A percentile compares a stretch with the other conserved stretches of the same genome.
Conservation (phyloP, 37 sponge, comb jelly and placozoan genomes). For the Tethya wilhelma region DNA sequence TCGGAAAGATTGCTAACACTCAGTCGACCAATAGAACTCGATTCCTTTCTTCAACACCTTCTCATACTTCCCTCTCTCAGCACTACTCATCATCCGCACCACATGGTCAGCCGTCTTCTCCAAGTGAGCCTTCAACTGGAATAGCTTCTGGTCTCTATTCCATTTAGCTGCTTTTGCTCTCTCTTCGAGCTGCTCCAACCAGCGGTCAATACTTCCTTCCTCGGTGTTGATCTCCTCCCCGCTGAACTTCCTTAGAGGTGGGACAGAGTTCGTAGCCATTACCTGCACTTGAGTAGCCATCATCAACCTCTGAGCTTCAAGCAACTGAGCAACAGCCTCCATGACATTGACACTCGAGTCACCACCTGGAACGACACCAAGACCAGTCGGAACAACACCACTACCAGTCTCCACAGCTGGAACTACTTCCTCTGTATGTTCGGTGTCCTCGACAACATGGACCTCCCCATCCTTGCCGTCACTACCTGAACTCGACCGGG, state of each 20-base stretch:
- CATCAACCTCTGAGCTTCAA: neutral
- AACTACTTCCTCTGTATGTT: no score
- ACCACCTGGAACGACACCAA: no score
- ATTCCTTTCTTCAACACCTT: conserved; percentile 4
- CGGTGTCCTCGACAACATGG: no score
- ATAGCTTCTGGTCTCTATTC: conserved; percentile 35
- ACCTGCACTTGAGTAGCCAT: conserved; percentile 5
- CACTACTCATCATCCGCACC: conserved; percentile 15
- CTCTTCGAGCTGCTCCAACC: conserved; percentile 45
- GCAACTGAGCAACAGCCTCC: neutral
- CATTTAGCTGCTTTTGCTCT: conserved; percentile 19
- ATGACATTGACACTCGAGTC: neutral
- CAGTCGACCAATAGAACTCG: no score
- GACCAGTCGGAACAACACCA: no score
- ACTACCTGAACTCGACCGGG: no score
- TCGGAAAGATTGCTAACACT: no score
- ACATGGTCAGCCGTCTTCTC: conserved; percentile 33
- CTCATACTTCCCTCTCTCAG: neutral
- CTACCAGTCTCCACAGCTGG: no score
- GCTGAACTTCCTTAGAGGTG: conserved; percentile 25
- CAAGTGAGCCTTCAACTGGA: conserved; percentile 28
- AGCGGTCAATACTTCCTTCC: conserved; percentile 34
- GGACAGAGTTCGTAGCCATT: neutral
- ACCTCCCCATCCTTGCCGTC: no score
- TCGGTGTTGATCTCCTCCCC: conserved; percentile 23